These are phyloP conservation scores for Zapus hudsonius DNA, from an alignment of 2,113 vertebrate species.

Conservation along the genomic window DNA sequence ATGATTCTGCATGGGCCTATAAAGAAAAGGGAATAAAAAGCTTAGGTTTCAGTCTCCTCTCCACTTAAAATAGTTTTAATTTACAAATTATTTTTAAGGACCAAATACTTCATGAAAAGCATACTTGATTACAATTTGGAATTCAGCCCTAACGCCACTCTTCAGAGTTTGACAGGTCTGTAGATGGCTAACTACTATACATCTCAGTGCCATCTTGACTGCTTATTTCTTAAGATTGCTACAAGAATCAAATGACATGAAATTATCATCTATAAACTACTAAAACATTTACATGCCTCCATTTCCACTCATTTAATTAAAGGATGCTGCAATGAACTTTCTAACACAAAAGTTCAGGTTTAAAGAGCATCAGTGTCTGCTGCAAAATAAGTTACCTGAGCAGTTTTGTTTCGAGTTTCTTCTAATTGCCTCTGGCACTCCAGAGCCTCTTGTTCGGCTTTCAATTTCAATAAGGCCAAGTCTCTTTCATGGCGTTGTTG, in stretches of 20 bases:
- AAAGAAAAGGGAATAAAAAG: slow-evolving; percentile 32
- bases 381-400: slow-evolving; percentile 88
- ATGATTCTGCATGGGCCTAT: slow-evolving; percentile 90
- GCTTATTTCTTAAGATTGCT: background rate
- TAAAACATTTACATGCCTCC: slow-evolving; percentile 25
- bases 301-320: background rate
- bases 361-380: background rate
- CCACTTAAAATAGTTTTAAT: slow-evolving; percentile 45
- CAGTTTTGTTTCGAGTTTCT: slow-evolving; percentile 91
- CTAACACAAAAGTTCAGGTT: slow-evolving; percentile 44
- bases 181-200: background rate
- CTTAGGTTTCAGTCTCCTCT: background rate
- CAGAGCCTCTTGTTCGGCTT: slow-evolving; percentile 94
- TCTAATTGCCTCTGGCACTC: slow-evolving; percentile 92
- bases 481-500: slow-evolving; percentile 94
- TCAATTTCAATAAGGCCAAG: slow-evolving; percentile 92
- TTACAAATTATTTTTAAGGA: background rate
- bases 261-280: slow-evolving; percentile 1
- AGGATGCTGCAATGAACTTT: slow-evolving; percentile 26
- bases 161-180: background rate
- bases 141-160: slow-evolving; percentile 15
- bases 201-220: background rate
- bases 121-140: background rate
- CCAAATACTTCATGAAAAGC: background rate
- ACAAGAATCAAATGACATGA: slow-evolving; percentile 34